These are phyloP conservation scores for Danaus plexippus DNA, from an alignment of 1,140 invertebrate genomes.

Conservation along the genomic window DNA sequence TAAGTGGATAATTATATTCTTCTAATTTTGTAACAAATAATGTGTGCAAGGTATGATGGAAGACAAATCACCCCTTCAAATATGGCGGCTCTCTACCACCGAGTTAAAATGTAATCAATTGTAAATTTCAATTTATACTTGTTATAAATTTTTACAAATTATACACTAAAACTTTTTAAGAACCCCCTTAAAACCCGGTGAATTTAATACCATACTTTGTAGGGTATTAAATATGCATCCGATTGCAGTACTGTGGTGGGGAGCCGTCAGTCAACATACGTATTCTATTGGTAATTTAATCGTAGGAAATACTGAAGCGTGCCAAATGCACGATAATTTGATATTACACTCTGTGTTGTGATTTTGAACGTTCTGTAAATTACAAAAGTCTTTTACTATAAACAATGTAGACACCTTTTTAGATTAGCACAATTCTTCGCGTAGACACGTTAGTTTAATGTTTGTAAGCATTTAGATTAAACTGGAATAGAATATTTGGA, in stretches of 20 bases:
- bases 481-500: conserved; percentile 53
- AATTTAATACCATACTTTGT: conserved; percentile 5
- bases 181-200: no score
- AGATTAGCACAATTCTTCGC: conserved; percentile 71
- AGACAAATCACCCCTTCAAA: conserved; percentile 5
- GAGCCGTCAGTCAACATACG: conserved; percentile 33
- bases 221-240: not conserved
- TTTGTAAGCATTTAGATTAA: conserved; percentile 63
- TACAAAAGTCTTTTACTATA: conserved; percentile 66
- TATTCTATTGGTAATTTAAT: conserved; percentile 56
- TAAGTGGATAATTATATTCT: conserved; percentile 70
- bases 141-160: no score
- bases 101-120: no score
- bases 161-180: no score
- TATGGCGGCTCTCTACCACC: no score
- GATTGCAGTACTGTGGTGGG: no score
- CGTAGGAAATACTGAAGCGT: conserved; percentile 51
- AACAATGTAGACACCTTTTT: conserved; percentile 65
- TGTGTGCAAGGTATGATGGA: conserved; percentile 22
- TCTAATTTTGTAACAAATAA: conserved; percentile 68
- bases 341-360: conserved; percentile 72
- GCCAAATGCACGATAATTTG: conserved; percentile 64
- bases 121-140: no score
- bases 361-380: conserved; percentile 71
- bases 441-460: conserved; percentile 64